phyloP scores from a whole-genome alignment of 2,797 vertebrate species.

The Heterohyrax brucei region DNA sequence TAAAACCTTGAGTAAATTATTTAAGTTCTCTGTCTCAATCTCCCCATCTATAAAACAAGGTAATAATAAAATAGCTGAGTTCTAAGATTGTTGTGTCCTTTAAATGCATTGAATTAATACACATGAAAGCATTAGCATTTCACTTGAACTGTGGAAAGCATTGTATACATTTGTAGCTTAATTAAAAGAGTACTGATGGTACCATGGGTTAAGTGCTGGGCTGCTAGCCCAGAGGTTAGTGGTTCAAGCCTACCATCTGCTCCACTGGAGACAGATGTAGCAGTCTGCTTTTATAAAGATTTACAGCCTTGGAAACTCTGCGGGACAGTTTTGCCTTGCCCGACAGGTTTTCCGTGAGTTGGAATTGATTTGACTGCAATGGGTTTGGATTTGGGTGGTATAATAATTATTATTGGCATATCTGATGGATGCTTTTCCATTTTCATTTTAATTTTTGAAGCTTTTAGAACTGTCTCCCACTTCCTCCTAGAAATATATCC shows the following conservation, averaged over 20 bases:
- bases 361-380: no score
- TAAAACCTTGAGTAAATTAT: background rate
- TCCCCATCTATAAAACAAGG: background rate
- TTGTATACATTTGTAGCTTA: background rate
- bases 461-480: background rate
- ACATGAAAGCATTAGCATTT: background rate
- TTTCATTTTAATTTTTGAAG: background rate
- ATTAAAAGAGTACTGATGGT: background rate
- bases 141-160: background rate
- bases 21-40: no score
- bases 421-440: background rate
- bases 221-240: no score
- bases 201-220: no score
- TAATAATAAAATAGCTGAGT: background rate
- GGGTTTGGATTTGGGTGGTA: no score
- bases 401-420: background rate
- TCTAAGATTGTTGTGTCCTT: background rate
- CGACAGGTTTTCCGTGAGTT: no score
- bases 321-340: no score
- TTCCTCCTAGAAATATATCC: background rate
- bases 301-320: no score
- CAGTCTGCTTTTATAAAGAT: no score
- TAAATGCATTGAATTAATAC: constrained; percentile 14
- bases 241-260: no score
- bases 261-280: no score